Base-by-base conservation (phyloP, 1,140 invertebrate genomes). In the Camponotus floridanus region DNA sequence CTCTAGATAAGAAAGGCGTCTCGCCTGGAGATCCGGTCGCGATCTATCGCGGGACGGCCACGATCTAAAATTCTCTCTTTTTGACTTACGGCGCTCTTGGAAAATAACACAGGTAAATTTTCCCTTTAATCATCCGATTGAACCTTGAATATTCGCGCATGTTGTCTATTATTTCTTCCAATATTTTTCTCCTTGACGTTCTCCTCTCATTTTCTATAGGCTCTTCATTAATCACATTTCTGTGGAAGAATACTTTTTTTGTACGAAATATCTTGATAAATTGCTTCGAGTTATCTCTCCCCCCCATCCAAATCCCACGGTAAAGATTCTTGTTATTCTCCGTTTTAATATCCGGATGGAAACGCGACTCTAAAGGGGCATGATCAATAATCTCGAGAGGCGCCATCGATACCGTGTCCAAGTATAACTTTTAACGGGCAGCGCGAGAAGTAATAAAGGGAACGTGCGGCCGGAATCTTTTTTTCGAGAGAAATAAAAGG, bases 391-490 rank as follows among this genome's bases (percentile, higher is more conserved):
- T 51, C 5, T 61, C 15, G 33, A 33, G 18, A 80, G 13, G 2
- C 31, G 81, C 26, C 68, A 51, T 55, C 71, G 71, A 85, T 61
- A 57, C 45, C 33, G 39, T 36, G 36, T 55, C 55, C 76, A 59
- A 81, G 68, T 86, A 86, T 81, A 88, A 84, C 78, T 90, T 90
- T 91, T 91, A 91, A 91, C 86, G 79, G 71, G 55, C 45, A 64
- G 33, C 59, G 61, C 85, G 84, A 86, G 86, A 71, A 79, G 59
- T 80, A 61, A 81, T 89, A 87, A 87, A 88, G 62, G 55, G 61
- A 74, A 83, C 42, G 65, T 59, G 48, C 13, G 21, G 45, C 26
- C 42, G 11, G 18, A 11, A 62, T 36, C 42, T 87, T 84, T 81
- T 87, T 88, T 74, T 36, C 45, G 21, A 42, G 21, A 71, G 65